These are phyloP conservation scores for Oasisia sp. DNA, from an alignment of 2,888 invertebrate species.

Conservation along the genomic window DNA sequence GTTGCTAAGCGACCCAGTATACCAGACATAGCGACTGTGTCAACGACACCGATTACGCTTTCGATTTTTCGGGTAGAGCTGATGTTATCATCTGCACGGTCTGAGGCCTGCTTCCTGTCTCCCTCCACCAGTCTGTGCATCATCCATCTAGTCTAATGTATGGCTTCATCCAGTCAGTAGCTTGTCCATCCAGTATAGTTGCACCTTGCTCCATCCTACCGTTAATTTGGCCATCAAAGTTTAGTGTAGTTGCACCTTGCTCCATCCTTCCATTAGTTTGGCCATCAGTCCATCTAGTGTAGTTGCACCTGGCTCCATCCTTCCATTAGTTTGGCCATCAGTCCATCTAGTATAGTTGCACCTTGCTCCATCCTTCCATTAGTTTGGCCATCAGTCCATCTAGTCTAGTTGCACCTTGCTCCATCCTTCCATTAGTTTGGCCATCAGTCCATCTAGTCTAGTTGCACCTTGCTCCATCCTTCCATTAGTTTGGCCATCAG, in stretches of 20 bases:
- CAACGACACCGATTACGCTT: background rate
- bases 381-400: too few species aligned
- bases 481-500: too few species aligned
- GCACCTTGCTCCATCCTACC: background rate
- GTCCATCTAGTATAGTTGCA: background rate
- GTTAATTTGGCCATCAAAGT: background rate
- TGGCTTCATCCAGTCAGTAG: background rate
- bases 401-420: too few species aligned
- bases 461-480: too few species aligned
- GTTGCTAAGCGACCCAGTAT: conserved; percentile 17
- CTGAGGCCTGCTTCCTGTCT: background rate
- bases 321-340: background rate
- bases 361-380: too few species aligned
- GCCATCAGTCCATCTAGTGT: background rate
- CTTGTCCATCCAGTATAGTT: background rate
- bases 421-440: too few species aligned
- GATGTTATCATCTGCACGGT: background rate
- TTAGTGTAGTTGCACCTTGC: background rate
- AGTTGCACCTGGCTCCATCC: background rate
- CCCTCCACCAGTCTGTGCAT: background rate
- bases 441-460: too few species aligned
- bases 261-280: background rate
- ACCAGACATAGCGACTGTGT: background rate
- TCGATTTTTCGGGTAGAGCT: conserved; percentile 6
- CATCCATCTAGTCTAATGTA: background rate